These are phyloP conservation scores for Sebastes flavidus DNA, from an alignment of 2,797 vertebrate genomes.

Conservation along the genomic window DNA sequence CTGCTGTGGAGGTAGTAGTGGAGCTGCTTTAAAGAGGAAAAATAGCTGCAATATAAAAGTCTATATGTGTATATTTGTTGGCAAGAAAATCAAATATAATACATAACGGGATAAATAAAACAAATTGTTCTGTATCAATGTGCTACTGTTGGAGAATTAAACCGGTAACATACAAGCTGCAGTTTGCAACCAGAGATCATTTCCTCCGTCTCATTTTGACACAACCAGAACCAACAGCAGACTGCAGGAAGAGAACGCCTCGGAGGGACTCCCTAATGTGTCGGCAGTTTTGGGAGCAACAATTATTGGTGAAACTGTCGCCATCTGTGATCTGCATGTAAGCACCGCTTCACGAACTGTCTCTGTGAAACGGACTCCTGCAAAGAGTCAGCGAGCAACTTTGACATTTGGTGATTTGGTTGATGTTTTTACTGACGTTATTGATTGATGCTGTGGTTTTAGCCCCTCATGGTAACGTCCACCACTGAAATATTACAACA, in stretches of 20 bases:
- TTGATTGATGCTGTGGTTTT: too few species aligned
- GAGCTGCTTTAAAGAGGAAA: constrained; percentile 30
- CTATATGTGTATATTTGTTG: not conserved
- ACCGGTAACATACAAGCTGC: not conserved
- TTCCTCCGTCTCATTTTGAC: not conserved
- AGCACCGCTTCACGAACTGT: not conserved
- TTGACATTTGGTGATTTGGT: not conserved
- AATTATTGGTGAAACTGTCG: not conserved
- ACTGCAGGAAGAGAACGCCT: not conserved
- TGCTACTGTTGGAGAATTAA: not conserved
- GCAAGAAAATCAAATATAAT: too few species aligned
- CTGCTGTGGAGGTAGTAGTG: constrained; percentile 19
- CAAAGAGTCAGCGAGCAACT: not conserved
- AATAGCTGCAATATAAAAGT: constrained; percentile 7
- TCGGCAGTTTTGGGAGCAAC: not conserved
- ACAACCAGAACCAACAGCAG: not conserved
- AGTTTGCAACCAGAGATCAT: not conserved
- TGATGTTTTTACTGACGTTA: not conserved
- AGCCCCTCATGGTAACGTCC: too few species aligned
- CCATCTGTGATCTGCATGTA: not conserved
- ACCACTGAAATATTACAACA: too few species aligned
- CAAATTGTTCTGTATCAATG: not conserved
- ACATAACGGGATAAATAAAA: not conserved
- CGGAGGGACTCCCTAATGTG: not conserved
- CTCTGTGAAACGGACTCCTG: not conserved